Base-by-base conservation (phyloP, 35 echinoderm and acorn worm genomes). In the Ophiothrix spiculata region DNA sequence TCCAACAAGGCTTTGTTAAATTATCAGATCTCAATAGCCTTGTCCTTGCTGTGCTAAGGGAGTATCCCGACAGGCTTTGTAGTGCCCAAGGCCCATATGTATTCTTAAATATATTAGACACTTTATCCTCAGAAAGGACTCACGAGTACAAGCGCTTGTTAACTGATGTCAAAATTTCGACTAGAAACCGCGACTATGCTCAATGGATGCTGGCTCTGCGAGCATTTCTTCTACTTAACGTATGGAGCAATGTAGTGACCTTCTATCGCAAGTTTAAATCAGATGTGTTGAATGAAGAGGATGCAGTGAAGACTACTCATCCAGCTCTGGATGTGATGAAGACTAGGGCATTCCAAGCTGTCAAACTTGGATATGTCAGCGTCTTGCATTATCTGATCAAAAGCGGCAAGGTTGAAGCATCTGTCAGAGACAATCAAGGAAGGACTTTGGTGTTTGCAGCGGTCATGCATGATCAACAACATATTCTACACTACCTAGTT, bases 101-200 rank as follows among this genome's bases (percentile, higher is more conserved):
- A 36, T 99, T 94, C 46, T 87, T 99, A 12, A 88, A 94, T 40
- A 92, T 94, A 33, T 83, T 99, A 38, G 90, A 94, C 56, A 99
- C 89, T 6, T 56, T 99, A 33, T 90, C 96, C 17, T 94, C 96
- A 19, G 92, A 93, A 73, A 94, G 81, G 75, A 94, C 85, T 4
- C 89, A 88, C 4, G 86, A 69, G 28, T 99, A 94, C 83, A 99
- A 89, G 74, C 63, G 82, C 36, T 76, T 99, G 21, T 42, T 99
- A 31, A 94, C 92, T 0, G 86, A 94, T 64, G 86, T 91, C 19
- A 94, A 86, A 39, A 76, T 99, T 23, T 94, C 89, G 40, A 99
- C 96, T 35, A 75, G 80, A 36, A 90, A 94, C 34, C 60, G 82
- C 56, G 78, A 91, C 31, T 89, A 91, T 83, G 96, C 96, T 25